Conservation (phyloP, 1,140 invertebrate species). For the Phenacoccus solenopsis region DNA sequence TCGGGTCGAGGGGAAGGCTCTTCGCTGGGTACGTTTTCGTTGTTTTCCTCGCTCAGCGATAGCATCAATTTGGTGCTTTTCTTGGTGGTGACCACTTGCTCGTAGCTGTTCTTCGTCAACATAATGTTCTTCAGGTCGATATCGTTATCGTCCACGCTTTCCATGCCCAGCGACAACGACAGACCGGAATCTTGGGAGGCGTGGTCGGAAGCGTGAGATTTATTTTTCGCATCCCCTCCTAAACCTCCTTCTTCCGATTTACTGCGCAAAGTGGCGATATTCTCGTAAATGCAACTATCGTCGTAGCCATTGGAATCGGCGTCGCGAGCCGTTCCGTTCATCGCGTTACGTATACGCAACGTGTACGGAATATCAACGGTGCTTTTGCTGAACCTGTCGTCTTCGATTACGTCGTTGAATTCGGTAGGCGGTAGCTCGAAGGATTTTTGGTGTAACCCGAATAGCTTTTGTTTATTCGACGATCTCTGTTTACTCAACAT, state of each 20-base stretch:
- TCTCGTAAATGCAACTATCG: conserved; percentile 26
- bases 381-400: conserved; percentile 31
- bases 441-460: conserved; percentile 59
- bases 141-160: conserved; percentile 20
- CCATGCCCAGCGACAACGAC: conserved; percentile 23
- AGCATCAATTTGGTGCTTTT: conserved; percentile 24
- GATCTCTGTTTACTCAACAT: conserved; percentile 36
- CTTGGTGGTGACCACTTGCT: conserved; percentile 19
- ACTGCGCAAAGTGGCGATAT: conserved; percentile 28
- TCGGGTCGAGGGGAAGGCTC: background rate
- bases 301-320: conserved; percentile 23
- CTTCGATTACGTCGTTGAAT: conserved; percentile 32
- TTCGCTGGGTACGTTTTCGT: conserved; percentile 19
- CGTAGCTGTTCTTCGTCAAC: conserved; percentile 19
- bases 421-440: conserved; percentile 63
- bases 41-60: conserved; percentile 28
- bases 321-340: conserved; percentile 60
- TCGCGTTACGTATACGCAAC: conserved; percentile 63
- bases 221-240: conserved; percentile 20
- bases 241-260: conserved; percentile 5
- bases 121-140: conserved; percentile 19
- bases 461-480: background rate
- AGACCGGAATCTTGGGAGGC: conserved; percentile 32
- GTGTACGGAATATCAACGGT: conserved; percentile 67
- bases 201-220: conserved; percentile 14